phyloP scores from a whole-genome alignment of 2,113 vertebrate species.

The Silurus asotus region DNA sequence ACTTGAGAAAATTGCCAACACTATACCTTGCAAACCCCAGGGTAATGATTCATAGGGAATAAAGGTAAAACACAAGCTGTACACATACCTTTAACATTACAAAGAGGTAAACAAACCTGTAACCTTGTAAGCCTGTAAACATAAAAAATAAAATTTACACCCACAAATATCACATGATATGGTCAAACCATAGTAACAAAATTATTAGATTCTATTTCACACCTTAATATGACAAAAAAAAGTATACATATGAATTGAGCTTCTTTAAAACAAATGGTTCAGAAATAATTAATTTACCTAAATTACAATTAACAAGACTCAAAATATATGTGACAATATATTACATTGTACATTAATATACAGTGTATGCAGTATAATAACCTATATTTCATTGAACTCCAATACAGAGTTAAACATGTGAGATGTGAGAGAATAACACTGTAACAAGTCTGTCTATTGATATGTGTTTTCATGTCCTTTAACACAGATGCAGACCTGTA shows the following conservation, averaged over 20 bases:
- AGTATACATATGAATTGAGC: background rate
- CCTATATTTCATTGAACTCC: background rate
- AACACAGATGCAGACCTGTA: background rate
- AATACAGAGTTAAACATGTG: background rate
- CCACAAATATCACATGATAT: background rate
- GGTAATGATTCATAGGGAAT: background rate
- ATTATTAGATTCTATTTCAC: background rate
- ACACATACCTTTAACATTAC: background rate
- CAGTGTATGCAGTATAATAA: background rate
- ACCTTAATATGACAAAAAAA: background rate
- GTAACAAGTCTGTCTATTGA: background rate
- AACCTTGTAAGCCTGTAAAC: background rate
- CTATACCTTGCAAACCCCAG: background rate
- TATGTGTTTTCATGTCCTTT: too few relatives aligned
- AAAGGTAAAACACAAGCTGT: background rate
- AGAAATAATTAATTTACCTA: background rate
- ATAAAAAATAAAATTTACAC: background rate
- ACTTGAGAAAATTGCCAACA: background rate
- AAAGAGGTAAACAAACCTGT: background rate
- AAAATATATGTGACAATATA: background rate
- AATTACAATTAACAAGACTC: background rate
- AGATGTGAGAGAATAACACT: background rate
- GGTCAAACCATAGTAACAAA: background rate
- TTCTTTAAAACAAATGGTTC: background rate
- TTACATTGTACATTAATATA: background rate